Base-by-base conservation (phyloP, 2,888 invertebrate species). In the Acrocyrtus sp. region DNA sequence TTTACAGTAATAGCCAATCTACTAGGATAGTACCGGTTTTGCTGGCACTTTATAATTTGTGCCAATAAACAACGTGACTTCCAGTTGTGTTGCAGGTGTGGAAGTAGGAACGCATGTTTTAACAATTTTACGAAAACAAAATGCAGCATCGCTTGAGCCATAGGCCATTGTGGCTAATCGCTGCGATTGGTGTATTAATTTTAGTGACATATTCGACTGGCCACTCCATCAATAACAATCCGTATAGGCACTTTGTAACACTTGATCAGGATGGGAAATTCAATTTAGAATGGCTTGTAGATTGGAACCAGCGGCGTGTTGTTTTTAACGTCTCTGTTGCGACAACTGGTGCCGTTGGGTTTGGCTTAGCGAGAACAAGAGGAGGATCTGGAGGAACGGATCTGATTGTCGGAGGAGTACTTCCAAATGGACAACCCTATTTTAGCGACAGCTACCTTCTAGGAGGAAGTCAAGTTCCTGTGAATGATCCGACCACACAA, bases 381-480 rank as follows among this genome's bases (percentile, higher is more conserved):
- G 17, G 51, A 45, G 34, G 8, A 22, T 48, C 21, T n/a, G 39
- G 15, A 1, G 60, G 68, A 1, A 53, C 51, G 10, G 68, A 68
- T 19, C 5, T 68, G 2, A 19, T 68, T 3, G 53, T 60, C 4
- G 68, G 68, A 0, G 68, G 68, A n/a, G 45, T 68, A 8, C 17
- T 17, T 17, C 15, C 19, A 6, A 19, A 51, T 22, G 53, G 60
- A 8, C 10, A n/a, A 2, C 10, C 53, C 3, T 68, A 68, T 19
- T 60, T 60, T 51, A 41, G 15, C 2, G 41, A 58, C 15, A 19
- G 39, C 15, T 26, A 62, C 19, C n/a, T 39, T 1, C 2, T 62
- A 19, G 51, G 50, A 22, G 47, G 51, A 5, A 17, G 15, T 3
- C 29, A 24, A 15, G 5, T 34, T 34, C 17, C 27, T 17, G 19